A percentile compares a stretch with the other conserved stretches of the same genome.
phyloP scores from a whole-genome alignment of 1,140 invertebrate species.

The Pantala flavescens region DNA sequence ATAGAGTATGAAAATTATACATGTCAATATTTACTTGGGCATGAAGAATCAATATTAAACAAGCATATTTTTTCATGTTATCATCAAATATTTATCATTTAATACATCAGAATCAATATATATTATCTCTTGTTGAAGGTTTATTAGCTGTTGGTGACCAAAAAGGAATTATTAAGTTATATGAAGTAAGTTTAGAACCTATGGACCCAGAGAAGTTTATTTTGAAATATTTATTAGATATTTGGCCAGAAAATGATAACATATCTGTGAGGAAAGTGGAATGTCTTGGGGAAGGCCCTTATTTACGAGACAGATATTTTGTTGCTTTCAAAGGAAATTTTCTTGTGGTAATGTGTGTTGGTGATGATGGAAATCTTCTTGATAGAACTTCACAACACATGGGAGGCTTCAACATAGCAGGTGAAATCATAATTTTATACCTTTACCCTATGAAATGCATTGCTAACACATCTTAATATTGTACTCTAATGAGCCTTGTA shows the following conservation, averaged over 20 bases:
- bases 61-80: too few species aligned
- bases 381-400: not conserved
- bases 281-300: not conserved
- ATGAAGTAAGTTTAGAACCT: not conserved
- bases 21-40: too few species aligned
- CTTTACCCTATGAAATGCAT: too few species aligned
- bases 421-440: not conserved
- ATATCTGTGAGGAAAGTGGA: not conserved
- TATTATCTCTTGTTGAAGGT: not conserved
- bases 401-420: not conserved
- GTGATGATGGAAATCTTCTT: not conserved
- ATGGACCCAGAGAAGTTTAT: not conserved
- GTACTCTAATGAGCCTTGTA: too few species aligned
- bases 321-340: not conserved
- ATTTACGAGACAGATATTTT: not conserved
- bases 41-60: too few species aligned
- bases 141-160: not conserved
- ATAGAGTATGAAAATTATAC: too few species aligned
- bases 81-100: too few species aligned
- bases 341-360: not conserved
- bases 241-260: not conserved
- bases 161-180: not conserved
- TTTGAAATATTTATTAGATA: not conserved
- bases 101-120: too few species aligned
- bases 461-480: too few species aligned